A percentile compares a stretch with the other conserved stretches of the same genome.
Conservation (phyloP, 2,113 vertebrate genomes). For the Pantherophis guttatus region DNA sequence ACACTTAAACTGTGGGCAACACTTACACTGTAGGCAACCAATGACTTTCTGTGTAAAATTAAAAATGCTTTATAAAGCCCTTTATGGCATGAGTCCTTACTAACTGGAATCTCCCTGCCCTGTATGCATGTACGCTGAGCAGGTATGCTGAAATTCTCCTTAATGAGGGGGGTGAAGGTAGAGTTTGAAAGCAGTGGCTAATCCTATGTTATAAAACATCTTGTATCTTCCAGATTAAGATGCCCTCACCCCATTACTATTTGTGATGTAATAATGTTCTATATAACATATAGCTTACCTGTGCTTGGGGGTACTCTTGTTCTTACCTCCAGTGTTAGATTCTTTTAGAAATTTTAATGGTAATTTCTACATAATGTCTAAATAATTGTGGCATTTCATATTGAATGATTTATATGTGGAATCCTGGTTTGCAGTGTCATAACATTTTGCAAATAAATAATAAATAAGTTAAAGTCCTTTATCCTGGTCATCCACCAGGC, state of each 20-base stretch:
- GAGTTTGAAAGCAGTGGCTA: neutral
- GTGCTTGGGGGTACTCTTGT: neutral
- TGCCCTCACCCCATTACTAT: neutral
- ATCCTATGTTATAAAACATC: neutral
- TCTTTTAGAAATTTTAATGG: neutral
- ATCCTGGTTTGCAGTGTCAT: neutral
- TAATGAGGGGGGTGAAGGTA: neutral
- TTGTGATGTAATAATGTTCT: neutral
- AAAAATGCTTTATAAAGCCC: neutral
- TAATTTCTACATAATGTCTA: neutral
- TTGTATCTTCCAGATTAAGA: neutral
- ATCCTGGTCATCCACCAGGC: neutral
- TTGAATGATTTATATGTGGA: neutral
- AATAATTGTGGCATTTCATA: neutral
- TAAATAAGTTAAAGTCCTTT: neutral
- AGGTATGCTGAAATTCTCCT: neutral
- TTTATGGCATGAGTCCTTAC: neutral
- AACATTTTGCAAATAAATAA: neutral
- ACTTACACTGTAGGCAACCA: neutral
- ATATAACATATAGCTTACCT: neutral
- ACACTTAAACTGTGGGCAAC: neutral
- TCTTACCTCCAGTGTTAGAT: neutral
- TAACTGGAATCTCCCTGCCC: neutral
- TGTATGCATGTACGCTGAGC: neutral
- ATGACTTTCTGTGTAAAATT: neutral